Evolutionary conservation across 92 coral and sea anemone species (phyloP).

Genomic region (Paramuricea clavata): DNA sequence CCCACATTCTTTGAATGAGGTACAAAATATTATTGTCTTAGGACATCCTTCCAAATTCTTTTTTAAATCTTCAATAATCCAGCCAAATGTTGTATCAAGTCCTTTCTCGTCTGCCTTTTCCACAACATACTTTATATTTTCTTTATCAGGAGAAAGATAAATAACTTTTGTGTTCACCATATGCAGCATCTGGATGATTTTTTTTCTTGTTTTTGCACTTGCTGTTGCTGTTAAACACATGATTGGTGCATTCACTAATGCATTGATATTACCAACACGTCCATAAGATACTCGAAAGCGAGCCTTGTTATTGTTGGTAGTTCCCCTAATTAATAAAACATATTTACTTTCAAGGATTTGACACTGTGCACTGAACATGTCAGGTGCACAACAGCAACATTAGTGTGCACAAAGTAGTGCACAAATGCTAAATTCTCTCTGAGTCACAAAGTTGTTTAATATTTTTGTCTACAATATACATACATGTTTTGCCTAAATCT

Average conservation of each 20-base stretch:
- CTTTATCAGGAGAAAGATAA: constrained; percentile 47
- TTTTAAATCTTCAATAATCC: constrained; percentile 11
- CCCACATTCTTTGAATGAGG: constrained; percentile 23
- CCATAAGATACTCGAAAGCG: constrained; percentile 67
- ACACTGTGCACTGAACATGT: neutral
- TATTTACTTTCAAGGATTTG: too few species aligned
- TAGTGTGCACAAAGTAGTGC: neutral
- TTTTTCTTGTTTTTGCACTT: constrained; percentile 35
- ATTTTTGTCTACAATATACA: too few species aligned
- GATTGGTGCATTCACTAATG: constrained; percentile 57
- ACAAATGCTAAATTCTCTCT: neutral
- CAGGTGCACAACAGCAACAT: too few species aligned
- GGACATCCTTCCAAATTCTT: constrained; percentile 1
- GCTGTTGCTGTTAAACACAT: constrained; percentile 76
- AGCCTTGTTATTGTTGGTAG: neutral
- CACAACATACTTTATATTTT: constrained; percentile 25
- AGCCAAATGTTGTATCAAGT: constrained; percentile 12
- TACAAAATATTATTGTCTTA: constrained; percentile 35
- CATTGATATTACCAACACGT: constrained; percentile 59
- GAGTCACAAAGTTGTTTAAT: too few species aligned
- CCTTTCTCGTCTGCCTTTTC: neutral
- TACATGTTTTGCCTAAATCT: too few species aligned
- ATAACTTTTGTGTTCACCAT: constrained; percentile 46
- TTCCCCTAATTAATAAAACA: neutral
- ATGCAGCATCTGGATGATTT: constrained; percentile 15